phyloP scores from a whole-genome alignment of 2,113 vertebrate genomes.

The Syngnathoides biaculeatus region DNA sequence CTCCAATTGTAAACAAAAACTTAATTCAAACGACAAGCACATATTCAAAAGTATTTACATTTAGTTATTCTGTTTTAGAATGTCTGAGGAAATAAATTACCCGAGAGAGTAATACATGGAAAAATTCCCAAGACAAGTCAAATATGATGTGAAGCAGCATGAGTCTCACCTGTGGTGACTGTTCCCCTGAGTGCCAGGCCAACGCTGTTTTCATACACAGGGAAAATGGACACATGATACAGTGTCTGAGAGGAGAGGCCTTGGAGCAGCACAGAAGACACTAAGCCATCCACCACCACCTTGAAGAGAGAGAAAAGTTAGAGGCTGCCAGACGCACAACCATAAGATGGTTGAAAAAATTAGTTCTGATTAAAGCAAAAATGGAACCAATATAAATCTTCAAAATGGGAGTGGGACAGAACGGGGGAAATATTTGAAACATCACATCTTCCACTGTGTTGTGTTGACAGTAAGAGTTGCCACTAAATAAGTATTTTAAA shows the following conservation, averaged over 20 bases:
- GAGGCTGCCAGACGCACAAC: background rate
- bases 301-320: conserved; percentile 34
- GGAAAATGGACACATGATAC: conserved; percentile 83
- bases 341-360: background rate
- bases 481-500: background rate
- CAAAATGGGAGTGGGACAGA: background rate
- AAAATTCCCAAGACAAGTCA: no score
- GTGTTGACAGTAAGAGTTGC: background rate
- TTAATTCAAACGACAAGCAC: no score
- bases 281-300: conserved; percentile 77
- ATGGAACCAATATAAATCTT: background rate
- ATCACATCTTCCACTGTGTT: no score
- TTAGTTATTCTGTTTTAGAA: no score
- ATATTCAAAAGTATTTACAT: no score
- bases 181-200: conserved; percentile 80
- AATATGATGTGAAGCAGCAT: background rate
- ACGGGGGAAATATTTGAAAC: background rate
- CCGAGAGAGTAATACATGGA: no score
- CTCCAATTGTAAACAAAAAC: no score
- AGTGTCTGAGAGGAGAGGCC: conserved; percentile 81
- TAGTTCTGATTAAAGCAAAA: background rate
- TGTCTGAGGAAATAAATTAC: background rate
- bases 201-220: conserved; percentile 68
- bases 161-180: conserved; percentile 80
- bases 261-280: conserved; percentile 68